Base-by-base conservation (phyloP, 2,797 vertebrate species). In the Diglossa cyanea region DNA sequence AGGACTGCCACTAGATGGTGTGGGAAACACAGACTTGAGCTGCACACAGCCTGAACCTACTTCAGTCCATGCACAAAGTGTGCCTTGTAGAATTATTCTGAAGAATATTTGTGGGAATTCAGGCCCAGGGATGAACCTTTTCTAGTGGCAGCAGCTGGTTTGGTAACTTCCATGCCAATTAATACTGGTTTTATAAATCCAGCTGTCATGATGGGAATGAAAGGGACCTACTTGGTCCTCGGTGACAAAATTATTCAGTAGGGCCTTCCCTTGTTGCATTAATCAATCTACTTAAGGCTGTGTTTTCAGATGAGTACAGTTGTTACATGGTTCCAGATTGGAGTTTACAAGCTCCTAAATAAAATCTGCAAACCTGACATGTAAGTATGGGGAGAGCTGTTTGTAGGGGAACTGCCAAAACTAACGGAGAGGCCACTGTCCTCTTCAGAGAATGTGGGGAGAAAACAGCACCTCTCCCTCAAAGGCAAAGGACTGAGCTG, bases 1-100 rank as follows among this genome's bases (percentile, higher is more conserved):
- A 26, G 37, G 40, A 9, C 75, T 79, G 88, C 95, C 96, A 51
- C 96, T 97, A 97, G 96, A 86, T 96, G 96, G 96, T 58, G 96
- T 0, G 6, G 58, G 50, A 39, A 67, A 23, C 93, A 47, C 95
- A 39, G 86, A 11, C 63, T 93, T 78, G 1, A 1, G 35, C 39
- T 31, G 45, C 44, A 0, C 19, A 0, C 35, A 7, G 45, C 1
- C 19, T 9, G 11, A 24, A 3, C 0, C 0, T 3, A 0, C 13
- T 9, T 6, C 33, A 44, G 57, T 12, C 11, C 4, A 0, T 4
- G 42, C n/a, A 5, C 70, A 17, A 10, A 37, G 23, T 2, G 0
- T 10, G 23, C 20, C 28, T 65, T 11, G 31, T 11, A 2, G 30
- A 48, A 5, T 54, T 71, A 10, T 3, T 62, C 13, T 51, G 8